Percentiles rank a stretch among this genome's conserved stretches.
These are phyloP conservation scores for Zaprionus gabonicus DNA, from an alignment of 1,140 invertebrate genomes.

Conservation along the genomic window DNA sequence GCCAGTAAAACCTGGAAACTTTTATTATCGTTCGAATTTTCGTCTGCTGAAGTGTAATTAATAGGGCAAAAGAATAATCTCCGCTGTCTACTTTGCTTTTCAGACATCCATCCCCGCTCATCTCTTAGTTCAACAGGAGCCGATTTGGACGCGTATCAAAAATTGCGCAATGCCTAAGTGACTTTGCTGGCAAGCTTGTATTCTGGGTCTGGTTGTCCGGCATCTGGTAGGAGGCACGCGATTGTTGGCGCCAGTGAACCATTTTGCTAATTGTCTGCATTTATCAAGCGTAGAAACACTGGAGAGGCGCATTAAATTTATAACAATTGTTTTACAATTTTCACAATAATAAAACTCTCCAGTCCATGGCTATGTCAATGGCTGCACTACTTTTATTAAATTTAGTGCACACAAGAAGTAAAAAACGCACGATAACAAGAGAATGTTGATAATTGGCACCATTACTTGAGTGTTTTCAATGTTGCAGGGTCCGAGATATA, in stretches of 20 bases:
- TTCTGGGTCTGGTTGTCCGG: background rate
- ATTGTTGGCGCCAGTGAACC: constrained; percentile 70
- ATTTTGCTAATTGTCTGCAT: constrained; percentile 81
- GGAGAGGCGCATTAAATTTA: constrained; percentile 70
- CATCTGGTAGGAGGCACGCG: constrained; percentile 31
- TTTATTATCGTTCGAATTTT: constrained; percentile 16
- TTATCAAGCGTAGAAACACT: constrained; percentile 70
- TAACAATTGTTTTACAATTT: constrained; percentile 80
- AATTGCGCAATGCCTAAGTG: constrained; percentile 41
- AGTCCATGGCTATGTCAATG: background rate
- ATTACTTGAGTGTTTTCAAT: constrained; percentile 57
- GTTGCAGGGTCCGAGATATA: constrained; percentile 19
- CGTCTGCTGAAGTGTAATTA: constrained; percentile 12
- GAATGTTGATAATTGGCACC: constrained; percentile 75
- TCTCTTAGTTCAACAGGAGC: background rate
- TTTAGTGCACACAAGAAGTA: constrained; percentile 22
- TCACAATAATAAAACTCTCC: constrained; percentile 21
- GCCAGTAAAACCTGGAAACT: constrained; percentile 15
- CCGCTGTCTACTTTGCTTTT: too few relatives aligned
- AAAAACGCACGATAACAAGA: constrained; percentile 34
- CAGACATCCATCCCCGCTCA: background rate
- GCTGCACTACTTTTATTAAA: constrained; percentile 64
- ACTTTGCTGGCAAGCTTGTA: constrained; percentile 5
- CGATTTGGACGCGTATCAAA: constrained; percentile 54
- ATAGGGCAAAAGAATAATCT: background rate